Conservation (phyloP, 2,113 vertebrate species). For the Oxyruncus cristatus region DNA sequence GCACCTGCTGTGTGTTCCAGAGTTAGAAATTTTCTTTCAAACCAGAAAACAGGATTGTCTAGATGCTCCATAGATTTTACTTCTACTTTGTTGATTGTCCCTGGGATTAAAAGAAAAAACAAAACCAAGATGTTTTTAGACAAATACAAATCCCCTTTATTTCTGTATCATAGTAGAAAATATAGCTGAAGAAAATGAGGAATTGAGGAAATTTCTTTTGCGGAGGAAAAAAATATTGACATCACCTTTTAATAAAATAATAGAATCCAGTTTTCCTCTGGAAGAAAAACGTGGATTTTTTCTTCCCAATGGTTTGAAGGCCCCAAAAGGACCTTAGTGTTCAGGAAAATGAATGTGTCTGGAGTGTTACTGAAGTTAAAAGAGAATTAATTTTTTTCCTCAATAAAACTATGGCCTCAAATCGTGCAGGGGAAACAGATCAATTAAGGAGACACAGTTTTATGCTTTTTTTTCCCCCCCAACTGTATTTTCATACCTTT, state of each 20-base stretch:
- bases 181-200: not conserved
- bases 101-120: not conserved
- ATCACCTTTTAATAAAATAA: not conserved
- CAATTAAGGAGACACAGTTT: not conserved
- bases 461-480: accelerated
- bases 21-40: not conserved
- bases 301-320: not conserved
- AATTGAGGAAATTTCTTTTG: not conserved
- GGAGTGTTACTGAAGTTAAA: not conserved
- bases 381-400: not conserved
- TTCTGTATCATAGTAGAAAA: not conserved
- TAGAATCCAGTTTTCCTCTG: not conserved
- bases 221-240: not conserved
- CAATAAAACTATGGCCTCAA: not conserved
- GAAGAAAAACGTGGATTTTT: not conserved
- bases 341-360: not conserved
- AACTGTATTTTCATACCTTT: not conserved
- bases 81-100: not conserved
- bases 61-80: not conserved
- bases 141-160: not conserved
- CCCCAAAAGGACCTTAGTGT: not conserved
- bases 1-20: not conserved
- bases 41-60: not conserved
- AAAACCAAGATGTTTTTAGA: not conserved
- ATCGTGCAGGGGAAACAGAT: not conserved